These are phyloP conservation scores for Rhodophaea formosa DNA, from an alignment of 2,888 invertebrate genomes.

Conservation along the genomic window DNA sequence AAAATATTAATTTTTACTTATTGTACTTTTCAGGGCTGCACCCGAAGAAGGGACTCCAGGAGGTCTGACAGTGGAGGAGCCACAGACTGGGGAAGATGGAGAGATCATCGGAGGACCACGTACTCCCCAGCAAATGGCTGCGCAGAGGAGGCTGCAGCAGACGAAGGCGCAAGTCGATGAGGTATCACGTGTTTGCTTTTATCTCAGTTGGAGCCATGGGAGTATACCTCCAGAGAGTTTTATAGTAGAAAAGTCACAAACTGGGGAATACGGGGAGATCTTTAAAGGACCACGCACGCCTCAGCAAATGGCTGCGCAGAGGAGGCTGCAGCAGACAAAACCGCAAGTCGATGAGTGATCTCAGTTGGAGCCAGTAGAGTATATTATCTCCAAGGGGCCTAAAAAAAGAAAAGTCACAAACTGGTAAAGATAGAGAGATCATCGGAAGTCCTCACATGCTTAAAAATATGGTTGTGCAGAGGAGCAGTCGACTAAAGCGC, in stretches of 20 bases:
- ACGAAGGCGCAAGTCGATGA: conserved; percentile 93
- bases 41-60: conserved; percentile 63
- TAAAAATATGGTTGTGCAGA: conserved; percentile 91
- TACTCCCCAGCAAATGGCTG: conserved; percentile 91
- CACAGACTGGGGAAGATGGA: conserved; percentile 73
- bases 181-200: conserved; percentile 49
- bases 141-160: conserved; percentile 90
- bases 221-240: conserved; percentile 81
- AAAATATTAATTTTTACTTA: not conserved
- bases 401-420: conserved; percentile 83
- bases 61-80: conserved; percentile 84
- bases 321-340: conserved; percentile 90
- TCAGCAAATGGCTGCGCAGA: conserved; percentile 91
- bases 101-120: conserved; percentile 91
- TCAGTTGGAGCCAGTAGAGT: too few relatives aligned
- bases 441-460: conserved; percentile 93
- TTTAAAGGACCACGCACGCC: conserved; percentile 93
- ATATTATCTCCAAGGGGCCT: conserved; percentile 81
- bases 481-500: conserved; percentile 91
- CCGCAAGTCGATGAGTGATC: conserved; percentile 89
- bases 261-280: conserved; percentile 80
- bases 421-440: conserved; percentile 80
- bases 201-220: too few relatives aligned
- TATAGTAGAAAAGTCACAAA: conserved; percentile 83
- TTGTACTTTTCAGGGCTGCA: conserved; percentile 53